These are phyloP conservation scores for Drosophila littoralis DNA, from an alignment of 1,140 invertebrate genomes.

Conservation along the genomic window DNA sequence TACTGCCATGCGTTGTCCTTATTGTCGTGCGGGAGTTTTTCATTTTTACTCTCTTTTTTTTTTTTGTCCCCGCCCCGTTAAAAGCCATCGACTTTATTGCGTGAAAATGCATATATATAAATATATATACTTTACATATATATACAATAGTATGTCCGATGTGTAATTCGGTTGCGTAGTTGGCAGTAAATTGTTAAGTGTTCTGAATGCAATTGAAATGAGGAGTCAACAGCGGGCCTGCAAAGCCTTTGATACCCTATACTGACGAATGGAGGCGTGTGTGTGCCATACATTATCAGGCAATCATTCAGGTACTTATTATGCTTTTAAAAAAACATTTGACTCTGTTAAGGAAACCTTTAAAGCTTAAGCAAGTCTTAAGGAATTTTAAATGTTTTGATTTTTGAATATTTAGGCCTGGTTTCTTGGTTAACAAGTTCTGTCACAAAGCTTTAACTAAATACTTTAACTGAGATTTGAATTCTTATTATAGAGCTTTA, in stretches of 20 bases:
- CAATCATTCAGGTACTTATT: too few relatives aligned
- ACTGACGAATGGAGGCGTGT: background rate
- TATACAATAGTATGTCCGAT: constrained; percentile 16
- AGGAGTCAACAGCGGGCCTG: constrained; percentile 40
- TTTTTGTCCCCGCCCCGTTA: constrained; percentile 10
- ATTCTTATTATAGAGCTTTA: too few relatives aligned
- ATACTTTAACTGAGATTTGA: too few relatives aligned
- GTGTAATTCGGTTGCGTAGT: constrained; percentile 50
- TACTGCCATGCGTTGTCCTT: constrained; percentile 25
- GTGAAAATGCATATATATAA: constrained; percentile 68
- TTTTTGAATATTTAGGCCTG: too few relatives aligned
- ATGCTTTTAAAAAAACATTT: too few relatives aligned
- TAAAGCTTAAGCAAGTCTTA: too few relatives aligned
- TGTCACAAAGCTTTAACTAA: too few relatives aligned
- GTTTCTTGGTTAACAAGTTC: too few relatives aligned
- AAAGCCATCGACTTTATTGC: constrained; percentile 66
- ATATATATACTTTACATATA: background rate
- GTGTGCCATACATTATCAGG: background rate
- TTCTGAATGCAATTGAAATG: constrained; percentile 73
- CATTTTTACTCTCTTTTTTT: constrained; percentile 12
- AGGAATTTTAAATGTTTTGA: too few relatives aligned
- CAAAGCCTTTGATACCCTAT: constrained; percentile 34
- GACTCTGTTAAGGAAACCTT: too few relatives aligned
- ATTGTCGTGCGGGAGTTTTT: background rate
- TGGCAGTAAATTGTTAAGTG: constrained; percentile 74